Evolutionary conservation across 2,113 vertebrate genomes (phyloP).

Genomic region (Mystacornis crossleyi): DNA sequence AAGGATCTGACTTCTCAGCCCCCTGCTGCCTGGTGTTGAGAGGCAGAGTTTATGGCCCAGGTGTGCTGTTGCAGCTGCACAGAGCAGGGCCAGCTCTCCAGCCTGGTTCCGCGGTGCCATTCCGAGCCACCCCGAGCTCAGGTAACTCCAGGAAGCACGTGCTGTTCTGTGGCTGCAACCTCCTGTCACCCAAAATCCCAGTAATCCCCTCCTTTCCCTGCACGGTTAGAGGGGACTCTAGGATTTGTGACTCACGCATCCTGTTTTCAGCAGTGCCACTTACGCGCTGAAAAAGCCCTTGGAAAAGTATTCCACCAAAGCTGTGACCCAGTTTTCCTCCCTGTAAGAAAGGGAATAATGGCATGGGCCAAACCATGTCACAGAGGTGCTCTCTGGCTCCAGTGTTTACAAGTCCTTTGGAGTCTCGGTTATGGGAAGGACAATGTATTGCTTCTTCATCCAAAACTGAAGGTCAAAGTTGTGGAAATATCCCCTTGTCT

Average conservation of each 20-base stretch:
- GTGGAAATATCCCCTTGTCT: not conserved
- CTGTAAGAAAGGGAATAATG: not conserved
- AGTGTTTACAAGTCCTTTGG: not conserved
- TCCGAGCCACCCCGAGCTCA: not conserved
- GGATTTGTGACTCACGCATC: not conserved
- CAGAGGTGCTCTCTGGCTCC: not conserved
- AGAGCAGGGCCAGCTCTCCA: not conserved
- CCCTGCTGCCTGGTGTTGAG: conserved; percentile 26
- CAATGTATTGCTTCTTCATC: not conserved
- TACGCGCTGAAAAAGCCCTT: not conserved
- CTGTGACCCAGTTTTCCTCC: not conserved
- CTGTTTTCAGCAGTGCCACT: not conserved
- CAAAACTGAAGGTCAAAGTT: not conserved
- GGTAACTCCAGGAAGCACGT: not conserved
- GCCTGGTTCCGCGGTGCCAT: accelerated
- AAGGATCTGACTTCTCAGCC: not conserved
- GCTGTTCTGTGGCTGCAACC: not conserved
- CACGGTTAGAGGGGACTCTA: not conserved
- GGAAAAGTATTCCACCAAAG: not conserved
- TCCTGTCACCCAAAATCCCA: not conserved
- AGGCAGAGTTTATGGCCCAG: conserved; percentile 52
- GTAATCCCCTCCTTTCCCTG: not conserved
- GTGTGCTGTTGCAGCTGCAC: conserved; percentile 27
- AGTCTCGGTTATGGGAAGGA: not conserved
- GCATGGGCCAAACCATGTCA: not conserved